A percentile compares a stretch with the other conserved stretches of the same genome.
Evolutionary conservation across 2,113 vertebrate species (phyloP).

Genomic region (Pteropus alecto): DNA sequence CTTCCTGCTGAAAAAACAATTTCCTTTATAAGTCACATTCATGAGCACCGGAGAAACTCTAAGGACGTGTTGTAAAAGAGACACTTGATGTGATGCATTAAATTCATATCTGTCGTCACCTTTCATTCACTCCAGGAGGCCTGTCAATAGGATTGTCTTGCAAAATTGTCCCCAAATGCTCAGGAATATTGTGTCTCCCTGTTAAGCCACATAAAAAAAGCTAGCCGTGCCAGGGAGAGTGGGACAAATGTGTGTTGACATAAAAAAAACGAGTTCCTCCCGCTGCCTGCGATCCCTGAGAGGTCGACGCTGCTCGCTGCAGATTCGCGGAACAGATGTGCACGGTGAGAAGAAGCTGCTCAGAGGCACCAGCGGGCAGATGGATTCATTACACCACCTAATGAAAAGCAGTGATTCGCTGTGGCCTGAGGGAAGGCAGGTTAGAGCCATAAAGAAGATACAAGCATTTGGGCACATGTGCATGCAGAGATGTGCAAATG

Average conservation of each 20-base stretch:
- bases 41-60: not conserved
- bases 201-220: conserved; percentile 26
- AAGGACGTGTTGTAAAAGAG: conserved; percentile 56
- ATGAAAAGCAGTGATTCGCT: conserved; percentile 31
- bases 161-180: not conserved
- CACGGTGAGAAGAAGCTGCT: not conserved
- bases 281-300: not conserved
- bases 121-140: conserved; percentile 12
- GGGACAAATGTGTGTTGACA: conserved; percentile 10
- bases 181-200: conserved; percentile 23
- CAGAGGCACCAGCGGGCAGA: not conserved
- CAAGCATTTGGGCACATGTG: not conserved
- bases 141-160: conserved; percentile 28
- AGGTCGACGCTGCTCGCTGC: not conserved
- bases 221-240: not conserved
- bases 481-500: not conserved
- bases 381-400: conserved; percentile 47
- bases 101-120: not conserved
- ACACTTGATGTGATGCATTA: conserved; percentile 35
- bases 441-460: conserved; percentile 26
- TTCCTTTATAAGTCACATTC: not conserved
- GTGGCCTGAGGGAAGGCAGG: conserved; percentile 39
- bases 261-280: conserved; percentile 19
- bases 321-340: conserved; percentile 49
- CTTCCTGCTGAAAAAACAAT: not conserved